phyloP scores from a whole-genome alignment of 2,113 vertebrate species.

The Ailuropoda melanoleuca region DNA sequence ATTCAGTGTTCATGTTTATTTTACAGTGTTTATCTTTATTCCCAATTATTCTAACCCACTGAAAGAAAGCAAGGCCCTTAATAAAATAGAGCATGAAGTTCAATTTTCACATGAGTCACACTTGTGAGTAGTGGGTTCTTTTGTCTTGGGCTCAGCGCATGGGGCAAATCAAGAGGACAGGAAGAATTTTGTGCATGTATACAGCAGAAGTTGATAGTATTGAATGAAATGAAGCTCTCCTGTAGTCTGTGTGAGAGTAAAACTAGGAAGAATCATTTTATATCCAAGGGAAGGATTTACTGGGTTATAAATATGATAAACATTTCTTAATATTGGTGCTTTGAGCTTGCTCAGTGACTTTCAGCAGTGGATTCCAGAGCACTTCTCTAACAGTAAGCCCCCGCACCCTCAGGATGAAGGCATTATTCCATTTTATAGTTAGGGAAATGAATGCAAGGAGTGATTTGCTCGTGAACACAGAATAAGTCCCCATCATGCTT shows the following conservation, averaged over 20 bases:
- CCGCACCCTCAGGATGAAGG: conserved; percentile 31
- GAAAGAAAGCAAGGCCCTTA: conserved; percentile 60
- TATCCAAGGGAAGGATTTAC: conserved; percentile 64
- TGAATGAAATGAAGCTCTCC: not conserved
- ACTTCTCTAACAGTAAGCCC: conserved; percentile 62
- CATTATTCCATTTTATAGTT: conserved; percentile 26
- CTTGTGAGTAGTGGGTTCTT: not conserved
- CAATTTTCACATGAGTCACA: conserved; percentile 66
- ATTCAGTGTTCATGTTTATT: conserved; percentile 52
- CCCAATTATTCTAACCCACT: conserved; percentile 63
- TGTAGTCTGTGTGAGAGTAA: conserved; percentile 25
- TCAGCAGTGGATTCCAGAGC: conserved; percentile 63
- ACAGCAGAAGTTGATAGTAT: conserved; percentile 10
- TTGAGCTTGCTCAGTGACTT: conserved; percentile 67
- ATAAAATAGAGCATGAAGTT: conserved; percentile 67
- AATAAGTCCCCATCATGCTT: not conserved
- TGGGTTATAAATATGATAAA: conserved; percentile 73
- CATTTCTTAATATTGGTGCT: conserved; percentile 62
- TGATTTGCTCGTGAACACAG: conserved; percentile 32
- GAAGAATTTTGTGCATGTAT: not conserved
- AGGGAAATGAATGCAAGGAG: conserved; percentile 5
- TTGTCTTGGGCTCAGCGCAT: conserved; percentile 10
- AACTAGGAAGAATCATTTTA: conserved; percentile 66
- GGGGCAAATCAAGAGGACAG: conserved; percentile 53
- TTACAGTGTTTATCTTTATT: conserved; percentile 70